These are phyloP conservation scores for Pristionchus mayeri DNA, from an alignment of 2,888 invertebrate species.

Conservation along the genomic window DNA sequence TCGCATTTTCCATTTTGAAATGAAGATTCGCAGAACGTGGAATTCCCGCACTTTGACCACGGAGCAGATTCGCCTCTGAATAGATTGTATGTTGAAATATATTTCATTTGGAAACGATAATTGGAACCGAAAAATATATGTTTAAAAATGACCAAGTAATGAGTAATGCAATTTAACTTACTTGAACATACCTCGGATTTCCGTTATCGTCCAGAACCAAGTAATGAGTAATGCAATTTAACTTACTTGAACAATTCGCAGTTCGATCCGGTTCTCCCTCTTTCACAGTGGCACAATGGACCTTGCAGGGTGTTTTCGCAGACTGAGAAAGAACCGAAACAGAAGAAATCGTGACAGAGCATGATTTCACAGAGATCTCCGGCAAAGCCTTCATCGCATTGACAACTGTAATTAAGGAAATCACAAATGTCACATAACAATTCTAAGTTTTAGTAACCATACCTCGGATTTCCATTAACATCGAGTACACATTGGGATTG, in stretches of 20 bases:
- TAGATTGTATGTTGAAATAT: not conserved
- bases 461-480: not conserved
- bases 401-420: not conserved
- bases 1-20: conserved; percentile 29
- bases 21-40: not conserved
- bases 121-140: not conserved
- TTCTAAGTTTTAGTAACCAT: not conserved
- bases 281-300: not conserved
- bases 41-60: not conserved
- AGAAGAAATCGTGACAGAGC: not conserved
- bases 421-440: not conserved
- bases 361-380: not conserved
- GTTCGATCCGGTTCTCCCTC: not conserved
- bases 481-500: not conserved
- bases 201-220: no score
- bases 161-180: no score
- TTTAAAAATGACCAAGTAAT: not conserved
- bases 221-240: not conserved
- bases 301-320: not conserved
- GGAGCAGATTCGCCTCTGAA: not conserved
- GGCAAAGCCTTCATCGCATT: not conserved
- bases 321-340: not conserved
- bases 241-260: not conserved
- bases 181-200: no score
- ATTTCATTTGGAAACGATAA: not conserved